Percentiles rank a stretch among this genome's conserved stretches.
phyloP scores from a whole-genome alignment of 2,888 invertebrate genomes.

The Microchrysa polita region DNA sequence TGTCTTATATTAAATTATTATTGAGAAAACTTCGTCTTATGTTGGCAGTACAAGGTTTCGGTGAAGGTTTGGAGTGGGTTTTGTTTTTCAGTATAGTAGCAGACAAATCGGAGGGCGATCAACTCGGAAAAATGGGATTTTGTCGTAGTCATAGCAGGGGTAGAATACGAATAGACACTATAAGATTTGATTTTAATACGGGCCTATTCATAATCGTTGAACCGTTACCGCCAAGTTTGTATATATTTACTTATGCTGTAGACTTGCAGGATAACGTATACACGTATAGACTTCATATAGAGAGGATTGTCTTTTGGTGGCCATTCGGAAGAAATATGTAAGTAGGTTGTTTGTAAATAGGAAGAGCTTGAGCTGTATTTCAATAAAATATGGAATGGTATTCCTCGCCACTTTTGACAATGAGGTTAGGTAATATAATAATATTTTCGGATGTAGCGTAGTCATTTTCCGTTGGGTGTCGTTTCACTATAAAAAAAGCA shows the following conservation, averaged over 20 bases:
- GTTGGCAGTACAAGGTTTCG: constrained; percentile 9
- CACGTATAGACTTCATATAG: too few species aligned
- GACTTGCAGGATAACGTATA: too few species aligned
- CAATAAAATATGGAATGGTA: too few species aligned
- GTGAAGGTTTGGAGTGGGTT: constrained; percentile 18
- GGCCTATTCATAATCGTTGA: constrained; percentile 48
- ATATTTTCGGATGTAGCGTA: too few species aligned
- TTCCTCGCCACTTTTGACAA: too few species aligned
- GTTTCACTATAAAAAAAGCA: too few species aligned
- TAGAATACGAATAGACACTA: too few species aligned
- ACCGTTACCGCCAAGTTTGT: constrained; percentile 34
- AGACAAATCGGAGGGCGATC: constrained; percentile 6
- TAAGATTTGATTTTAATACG: constrained; percentile 35
- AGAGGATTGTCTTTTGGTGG: neutral
- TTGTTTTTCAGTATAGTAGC: constrained; percentile 6
- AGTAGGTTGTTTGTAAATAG: constrained; percentile 4
- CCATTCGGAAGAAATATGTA: neutral
- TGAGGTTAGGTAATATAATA: too few species aligned
- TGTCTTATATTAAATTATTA: constrained; percentile 43
- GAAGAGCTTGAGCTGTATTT: too few species aligned
- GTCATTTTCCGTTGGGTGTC: too few species aligned
- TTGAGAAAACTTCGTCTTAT: constrained; percentile 45
- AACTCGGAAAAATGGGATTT: neutral
- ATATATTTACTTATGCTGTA: constrained; percentile 24
- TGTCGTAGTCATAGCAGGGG: too few species aligned